Evolutionary conservation across 53 echinoderm and acorn worm genomes (phyloP), one percentile per base, ranked within the genome.

Genomic region (Patiria pectinifera): DNA sequence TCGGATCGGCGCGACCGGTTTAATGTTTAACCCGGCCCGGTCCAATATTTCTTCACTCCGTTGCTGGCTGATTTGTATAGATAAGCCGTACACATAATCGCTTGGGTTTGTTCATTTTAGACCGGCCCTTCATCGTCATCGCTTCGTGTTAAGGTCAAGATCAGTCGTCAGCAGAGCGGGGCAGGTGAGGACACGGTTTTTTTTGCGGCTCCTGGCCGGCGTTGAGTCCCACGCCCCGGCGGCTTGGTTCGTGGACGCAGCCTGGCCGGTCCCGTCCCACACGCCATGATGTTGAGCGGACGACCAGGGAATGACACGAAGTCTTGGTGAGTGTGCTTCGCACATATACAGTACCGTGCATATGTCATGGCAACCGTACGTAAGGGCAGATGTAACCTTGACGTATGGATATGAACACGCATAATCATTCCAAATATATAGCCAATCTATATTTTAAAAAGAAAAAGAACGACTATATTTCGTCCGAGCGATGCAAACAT

Each of bases 1-100:
- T 16, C 69, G 66, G 85, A 25, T 85, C 69, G 62, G 75, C 13
- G 1, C 46, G 49, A 35, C 8, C 78, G 78, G 87, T 58, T 87
- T 87, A 87, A 87, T 87, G n/a, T 87, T 87, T 87, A 87, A 87
- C 87, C 87, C 78, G 87, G 47, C 87, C 21, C 49, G 48, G 71
- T 15, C 62, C n/a, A 61, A 83, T 83, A 25, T 83, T 62, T 48
- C 79, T 12, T 45, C 22, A 16, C 45, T 46, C 79, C 12, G 10
- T 44, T 11, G 46, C 48, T 25, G 79, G 43, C 18, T 69, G 45
- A 66, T 45, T 25, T 85, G 85, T 85, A 45, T n/a, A 70, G 85
- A 85, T 85, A 85, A 85, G 85, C 85, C 16, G 79, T 74, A 23
- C 10, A 66, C 66, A 24, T 74, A 53, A 74, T 23, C 24, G 74